Evolutionary conservation across 1,140 invertebrate species (phyloP).

Genomic region (Phocides pigmalion): DNA sequence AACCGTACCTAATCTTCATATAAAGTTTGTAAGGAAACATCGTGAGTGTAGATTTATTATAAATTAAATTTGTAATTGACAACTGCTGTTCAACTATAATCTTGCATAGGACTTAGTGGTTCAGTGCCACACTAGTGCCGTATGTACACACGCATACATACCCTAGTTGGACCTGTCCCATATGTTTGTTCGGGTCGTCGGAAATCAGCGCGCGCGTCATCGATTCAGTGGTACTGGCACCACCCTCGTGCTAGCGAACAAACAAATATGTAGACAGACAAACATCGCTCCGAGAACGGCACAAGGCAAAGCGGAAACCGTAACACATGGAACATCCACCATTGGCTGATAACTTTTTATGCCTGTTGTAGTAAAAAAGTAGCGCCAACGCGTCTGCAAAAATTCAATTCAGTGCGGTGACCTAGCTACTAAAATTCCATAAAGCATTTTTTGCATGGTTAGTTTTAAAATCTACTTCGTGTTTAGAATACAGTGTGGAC

Average conservation of each 20-base stretch:
- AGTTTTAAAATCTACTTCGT: constrained; percentile 64
- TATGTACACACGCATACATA: constrained; percentile 88
- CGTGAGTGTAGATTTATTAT: neutral
- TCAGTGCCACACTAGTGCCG: constrained; percentile 67
- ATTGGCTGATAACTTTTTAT: constrained; percentile 41
- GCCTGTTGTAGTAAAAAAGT: constrained; percentile 82
- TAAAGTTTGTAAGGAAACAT: too few species aligned
- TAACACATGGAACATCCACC: constrained; percentile 81
- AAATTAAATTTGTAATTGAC: neutral
- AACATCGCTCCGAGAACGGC: constrained; percentile 84
- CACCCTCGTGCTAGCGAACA: constrained; percentile 94
- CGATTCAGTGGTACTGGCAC: constrained; percentile 94
- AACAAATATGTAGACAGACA: constrained; percentile 82
- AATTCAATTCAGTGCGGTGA: constrained; percentile 38
- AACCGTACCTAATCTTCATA: too few species aligned
- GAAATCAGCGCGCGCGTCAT: constrained; percentile 96
- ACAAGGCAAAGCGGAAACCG: constrained; percentile 77
- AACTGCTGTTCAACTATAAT: constrained; percentile 39
- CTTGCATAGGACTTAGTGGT: constrained; percentile 21
- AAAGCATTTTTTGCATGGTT: constrained; percentile 68
- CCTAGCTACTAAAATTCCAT: constrained; percentile 52
- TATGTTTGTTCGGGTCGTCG: constrained; percentile 93
- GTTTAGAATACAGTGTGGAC: constrained; percentile 63
- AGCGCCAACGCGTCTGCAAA: constrained; percentile 68
- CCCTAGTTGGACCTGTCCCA: constrained; percentile 95